Evolutionary conservation across 2,797 vertebrate species (phyloP).

Genomic region (Sebastes kiyomatsui): DNA sequence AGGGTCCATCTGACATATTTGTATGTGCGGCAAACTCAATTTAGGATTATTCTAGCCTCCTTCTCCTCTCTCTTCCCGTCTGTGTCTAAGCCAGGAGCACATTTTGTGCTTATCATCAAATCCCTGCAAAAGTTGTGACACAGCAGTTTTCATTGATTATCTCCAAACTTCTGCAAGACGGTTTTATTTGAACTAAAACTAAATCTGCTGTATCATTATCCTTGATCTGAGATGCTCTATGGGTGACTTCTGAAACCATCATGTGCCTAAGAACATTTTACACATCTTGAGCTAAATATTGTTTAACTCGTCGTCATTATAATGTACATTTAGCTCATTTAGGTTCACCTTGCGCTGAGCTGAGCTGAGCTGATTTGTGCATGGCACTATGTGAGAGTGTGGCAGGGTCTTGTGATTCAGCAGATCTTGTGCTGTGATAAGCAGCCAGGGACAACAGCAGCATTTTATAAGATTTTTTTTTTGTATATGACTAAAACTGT

Average conservation of each 20-base stretch:
- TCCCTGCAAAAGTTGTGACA: conserved; percentile 31
- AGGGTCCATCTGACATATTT: conserved; percentile 19
- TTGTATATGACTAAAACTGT: neutral
- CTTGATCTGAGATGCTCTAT: neutral
- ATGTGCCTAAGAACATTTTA: neutral
- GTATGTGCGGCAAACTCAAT: conserved; percentile 34
- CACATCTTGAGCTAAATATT: neutral
- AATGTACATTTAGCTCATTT: neutral
- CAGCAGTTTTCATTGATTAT: conserved; percentile 35
- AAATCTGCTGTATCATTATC: conserved; percentile 14
- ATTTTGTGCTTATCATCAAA: conserved; percentile 27
- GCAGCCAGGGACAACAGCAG: conserved; percentile 2
- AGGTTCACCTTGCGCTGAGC: neutral
- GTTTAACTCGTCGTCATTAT: neutral
- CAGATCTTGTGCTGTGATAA: conserved; percentile 25
- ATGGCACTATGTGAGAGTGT: neutral
- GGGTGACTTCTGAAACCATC: conserved; percentile 7
- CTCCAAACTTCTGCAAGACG: conserved; percentile 28
- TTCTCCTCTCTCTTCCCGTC: neutral
- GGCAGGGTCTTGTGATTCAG: conserved; percentile 25
- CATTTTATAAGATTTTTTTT: conserved; percentile 1
- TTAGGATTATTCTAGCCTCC: conserved; percentile 18
- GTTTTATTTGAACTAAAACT: conserved; percentile 25
- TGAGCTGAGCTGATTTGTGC: neutral
- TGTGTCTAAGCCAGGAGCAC: conserved; percentile 18